phyloP scores from a whole-genome alignment of 2,113 vertebrate genomes.

The Numenius arquata region DNA sequence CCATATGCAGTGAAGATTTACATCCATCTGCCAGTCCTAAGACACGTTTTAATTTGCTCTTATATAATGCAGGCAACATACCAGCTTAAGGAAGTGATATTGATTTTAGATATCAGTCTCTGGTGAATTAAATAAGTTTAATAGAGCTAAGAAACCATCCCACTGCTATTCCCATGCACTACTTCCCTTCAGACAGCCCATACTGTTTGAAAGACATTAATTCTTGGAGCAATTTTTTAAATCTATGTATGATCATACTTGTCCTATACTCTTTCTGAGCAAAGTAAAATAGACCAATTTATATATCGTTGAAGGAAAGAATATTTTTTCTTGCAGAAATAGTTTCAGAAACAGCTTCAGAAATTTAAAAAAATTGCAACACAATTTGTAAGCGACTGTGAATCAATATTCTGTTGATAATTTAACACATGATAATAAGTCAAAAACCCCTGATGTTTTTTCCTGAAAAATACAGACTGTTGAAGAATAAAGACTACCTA shows the following conservation, averaged over 20 bases:
- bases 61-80: background rate
- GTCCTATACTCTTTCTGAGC: background rate
- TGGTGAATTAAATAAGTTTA: background rate
- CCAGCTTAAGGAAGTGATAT: background rate
- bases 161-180: background rate
- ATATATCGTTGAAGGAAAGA: background rate
- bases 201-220: background rate
- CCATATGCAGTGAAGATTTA: slow-evolving; percentile 16
- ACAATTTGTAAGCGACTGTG: background rate
- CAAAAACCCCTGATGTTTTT: background rate
- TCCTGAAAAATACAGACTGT: background rate
- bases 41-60: background rate
- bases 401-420: background rate
- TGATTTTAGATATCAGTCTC: background rate
- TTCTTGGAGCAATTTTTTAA: background rate
- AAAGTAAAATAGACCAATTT: background rate
- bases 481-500: background rate
- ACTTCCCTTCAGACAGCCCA: background rate
- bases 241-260: background rate
- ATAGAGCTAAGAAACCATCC: background rate
- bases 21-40: slow-evolving; percentile 41
- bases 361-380: background rate
- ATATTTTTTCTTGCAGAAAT: background rate
- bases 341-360: background rate
- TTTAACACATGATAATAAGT: background rate